Evolutionary conservation across 2,888 invertebrate genomes (phyloP), one percentile per base, ranked within the genome.

Genomic region (Ormyrus nitidulus): DNA sequence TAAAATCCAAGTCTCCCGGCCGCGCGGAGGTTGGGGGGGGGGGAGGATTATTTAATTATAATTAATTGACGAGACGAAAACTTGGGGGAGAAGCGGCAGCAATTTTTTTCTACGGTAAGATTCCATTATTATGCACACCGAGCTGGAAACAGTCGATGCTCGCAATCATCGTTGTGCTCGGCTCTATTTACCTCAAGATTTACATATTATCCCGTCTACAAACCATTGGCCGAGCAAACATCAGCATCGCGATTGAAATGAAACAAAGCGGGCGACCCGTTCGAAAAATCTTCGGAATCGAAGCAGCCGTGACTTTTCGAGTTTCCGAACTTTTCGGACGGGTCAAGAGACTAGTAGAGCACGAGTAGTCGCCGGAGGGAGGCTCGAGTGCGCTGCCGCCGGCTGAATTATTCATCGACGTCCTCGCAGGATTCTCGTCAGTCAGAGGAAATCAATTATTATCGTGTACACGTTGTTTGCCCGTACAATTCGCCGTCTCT

Each of bases 391-490:
- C 10, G 34, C 34, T 34, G 71, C 4, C n/a, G 5, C 46, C 6
- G 34, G 13, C 70, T 75, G 79, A 75, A 79, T 79, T 46, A 79
- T 79, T 79, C 70, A 79, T 75, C 75, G 53, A 11, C 68, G 70
- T 59, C 71, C 48, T 65, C 65, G 69, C 53, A 10, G 53, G 51
- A 61, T 72, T 72, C 59, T 62, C 62, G 48, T 58, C 19, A 58
- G 5, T 48, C 80, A n/a, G 72, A 64, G 73, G 69, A 68, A 80
- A 80, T 80, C 72, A 77, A 77, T 80, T 72, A 75, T 77, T 77
- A 64, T 80, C 73, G 58, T 59, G 58, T 64, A 69, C 72, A 64
- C 59, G 64, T 77, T 77, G 68, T 80, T 77, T 72, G 75, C 19
- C 70, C 70, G 13, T 68, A 44, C 62, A 68, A 73, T 78, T 73